phyloP scores from a whole-genome alignment of 2,888 invertebrate genomes.

The Nomada lathburiana region DNA sequence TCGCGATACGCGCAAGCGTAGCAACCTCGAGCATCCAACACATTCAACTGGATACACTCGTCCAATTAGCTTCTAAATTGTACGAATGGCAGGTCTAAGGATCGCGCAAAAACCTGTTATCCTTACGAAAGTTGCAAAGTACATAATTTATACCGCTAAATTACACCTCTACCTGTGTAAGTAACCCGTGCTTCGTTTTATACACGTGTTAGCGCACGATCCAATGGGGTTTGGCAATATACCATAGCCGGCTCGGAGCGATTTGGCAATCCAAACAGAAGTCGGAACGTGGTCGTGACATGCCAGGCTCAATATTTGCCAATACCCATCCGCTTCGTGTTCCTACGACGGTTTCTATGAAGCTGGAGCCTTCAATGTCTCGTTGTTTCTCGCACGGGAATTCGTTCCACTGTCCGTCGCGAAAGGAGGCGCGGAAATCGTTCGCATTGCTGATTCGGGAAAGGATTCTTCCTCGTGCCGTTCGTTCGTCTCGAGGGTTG shows the following conservation, averaged over 20 bases:
- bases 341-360: neutral
- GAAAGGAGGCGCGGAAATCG: neutral
- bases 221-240: conserved; percentile 40
- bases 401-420: neutral
- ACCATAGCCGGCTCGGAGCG: conserved; percentile 31
- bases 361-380: neutral
- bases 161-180: neutral
- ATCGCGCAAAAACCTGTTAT: conserved; percentile 18
- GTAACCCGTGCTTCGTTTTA: neutral
- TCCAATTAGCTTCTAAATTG: conserved; percentile 8
- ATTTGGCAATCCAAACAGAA: conserved; percentile 47
- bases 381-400: neutral
- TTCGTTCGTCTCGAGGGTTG: neutral
- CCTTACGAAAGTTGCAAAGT: conserved; percentile 27
- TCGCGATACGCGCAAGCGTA: neutral
- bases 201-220: conserved; percentile 3
- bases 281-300: conserved; percentile 40
- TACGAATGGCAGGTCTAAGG: neutral
- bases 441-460: neutral
- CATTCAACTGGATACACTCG: neutral
- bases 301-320: conserved; percentile 32
- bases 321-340: conserved; percentile 17
- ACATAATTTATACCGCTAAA: conserved; percentile 13
- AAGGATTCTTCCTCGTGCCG: neutral
- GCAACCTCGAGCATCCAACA: neutral